Evolutionary conservation across 2,113 vertebrate genomes (phyloP), one percentile per base, ranked within the genome.

Genomic region (Pachypanchax playfairii): DNA sequence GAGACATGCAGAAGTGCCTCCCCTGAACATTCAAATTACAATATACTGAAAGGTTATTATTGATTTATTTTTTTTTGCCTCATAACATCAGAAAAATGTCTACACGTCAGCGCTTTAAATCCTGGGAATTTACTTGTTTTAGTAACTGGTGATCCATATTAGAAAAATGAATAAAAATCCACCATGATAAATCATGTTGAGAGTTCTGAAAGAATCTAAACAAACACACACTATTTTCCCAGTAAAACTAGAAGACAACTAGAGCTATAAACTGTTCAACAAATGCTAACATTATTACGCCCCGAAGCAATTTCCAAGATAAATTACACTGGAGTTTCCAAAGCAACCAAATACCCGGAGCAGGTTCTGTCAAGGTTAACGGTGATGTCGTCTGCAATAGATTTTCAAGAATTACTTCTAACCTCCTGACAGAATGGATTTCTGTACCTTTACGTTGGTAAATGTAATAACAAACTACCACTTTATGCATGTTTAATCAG

Each of bases 321-420:
- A 18, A 66, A 70, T 31, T 46, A 11, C 28, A 29, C 4, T 0
- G 1, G 22, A 35, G 59, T 80, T 78, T 69, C 64, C 75, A 66
- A 11, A 47, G 75, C 60, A 78, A 75, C 77, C 25, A 38, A 18
- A 7, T 38, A 39, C 39, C 25, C 5, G 5, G 24, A 33, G 47
- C 13, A 28, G 14, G 51, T 14, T 5, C 31, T 24, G 49, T 50
- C 75, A 74, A 74, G 44, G 55, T 50, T 55, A 11, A 39, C 35
- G 18, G 15, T 73, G 58, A 76, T 1, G 29, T 41, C 24, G 38
- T n/a, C 20, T 9, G 2, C 4, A 7, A 43, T 9, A 22, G 4
- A 44, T 75, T 65, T 67, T 26, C 41, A 25, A 10, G 28, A 42
- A 48, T 48, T 33, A 29, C 24, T 26, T 41, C 31, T 14, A 50